phyloP scores from a whole-genome alignment of 1,140 invertebrate species.

The Drosophila bocki region DNA sequence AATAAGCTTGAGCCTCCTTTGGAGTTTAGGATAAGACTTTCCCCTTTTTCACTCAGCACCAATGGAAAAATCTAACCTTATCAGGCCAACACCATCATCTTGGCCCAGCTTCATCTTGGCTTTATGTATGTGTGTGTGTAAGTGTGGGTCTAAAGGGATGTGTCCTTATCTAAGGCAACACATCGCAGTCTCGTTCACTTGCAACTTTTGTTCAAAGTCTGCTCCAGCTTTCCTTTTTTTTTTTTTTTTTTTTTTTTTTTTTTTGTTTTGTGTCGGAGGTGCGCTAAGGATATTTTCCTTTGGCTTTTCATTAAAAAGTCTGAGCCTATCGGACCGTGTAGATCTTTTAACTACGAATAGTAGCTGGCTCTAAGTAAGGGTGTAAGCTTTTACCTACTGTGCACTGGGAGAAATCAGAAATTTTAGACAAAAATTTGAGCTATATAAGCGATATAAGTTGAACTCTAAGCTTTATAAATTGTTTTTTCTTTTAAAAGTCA shows the following conservation, averaged over 20 bases:
- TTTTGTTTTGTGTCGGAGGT: constrained; percentile 6
- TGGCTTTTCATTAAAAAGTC: constrained; percentile 78
- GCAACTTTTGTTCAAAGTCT: constrained; percentile 29
- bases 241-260: not conserved
- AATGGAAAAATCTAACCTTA: constrained; percentile 21
- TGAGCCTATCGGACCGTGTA: constrained; percentile 63
- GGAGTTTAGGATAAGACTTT: constrained; percentile 2
- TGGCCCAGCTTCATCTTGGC: constrained; percentile 28
- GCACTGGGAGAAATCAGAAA: constrained; percentile 1
- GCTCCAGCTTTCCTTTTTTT: constrained; percentile 16
- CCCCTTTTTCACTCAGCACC: constrained; percentile 1
- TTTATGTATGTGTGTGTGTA: not conserved
- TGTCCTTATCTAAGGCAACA: constrained; percentile 34
- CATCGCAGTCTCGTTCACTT: constrained; percentile 44
- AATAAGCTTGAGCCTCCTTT: not conserved
- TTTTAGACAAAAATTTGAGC: too few relatives aligned
- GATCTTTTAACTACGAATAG: constrained; percentile 70
- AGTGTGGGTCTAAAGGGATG: constrained; percentile 29
- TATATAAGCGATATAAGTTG: too few relatives aligned
- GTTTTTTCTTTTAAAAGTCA: not conserved
- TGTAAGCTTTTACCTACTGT: not conserved
- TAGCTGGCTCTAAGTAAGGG: constrained; percentile 25
- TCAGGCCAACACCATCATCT: constrained; percentile 47
- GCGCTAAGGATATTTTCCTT: constrained; percentile 28
- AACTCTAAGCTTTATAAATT: too few relatives aligned